A percentile compares a stretch with the other conserved stretches of the same genome.
Evolutionary conservation across 2,888 invertebrate species (phyloP).

Genomic region (Caenorhabditis wallacei): DNA sequence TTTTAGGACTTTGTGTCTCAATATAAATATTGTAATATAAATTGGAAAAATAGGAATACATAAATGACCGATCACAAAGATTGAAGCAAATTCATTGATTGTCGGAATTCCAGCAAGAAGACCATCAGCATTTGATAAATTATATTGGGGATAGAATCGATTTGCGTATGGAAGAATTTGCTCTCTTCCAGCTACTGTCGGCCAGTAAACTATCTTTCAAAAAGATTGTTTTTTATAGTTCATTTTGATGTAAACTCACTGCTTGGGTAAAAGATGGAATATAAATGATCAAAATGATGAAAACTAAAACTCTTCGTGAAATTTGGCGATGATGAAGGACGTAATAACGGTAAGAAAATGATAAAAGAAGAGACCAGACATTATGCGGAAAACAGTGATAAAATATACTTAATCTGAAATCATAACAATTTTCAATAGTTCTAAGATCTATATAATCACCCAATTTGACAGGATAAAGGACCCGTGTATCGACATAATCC

Average conservation of each 20-base stretch:
- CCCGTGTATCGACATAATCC: constrained; percentile 46
- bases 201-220: constrained; percentile 46
- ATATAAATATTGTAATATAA: constrained; percentile 36
- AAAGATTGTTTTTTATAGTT: background rate
- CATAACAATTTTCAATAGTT: too few relatives aligned
- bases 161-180: constrained; percentile 25
- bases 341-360: constrained; percentile 49
- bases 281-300: constrained; percentile 23
- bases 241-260: background rate
- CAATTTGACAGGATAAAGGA: constrained; percentile 33
- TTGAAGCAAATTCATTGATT: constrained; percentile 16
- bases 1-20: constrained; percentile 44
- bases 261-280: constrained; percentile 40
- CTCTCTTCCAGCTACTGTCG: background rate
- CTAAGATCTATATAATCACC: constrained; percentile 9
- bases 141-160: constrained; percentile 28
- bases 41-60: constrained; percentile 51
- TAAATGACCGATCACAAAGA: constrained; percentile 26
- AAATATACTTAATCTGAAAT: constrained; percentile 40
- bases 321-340: constrained; percentile 30
- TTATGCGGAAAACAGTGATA: constrained; percentile 57
- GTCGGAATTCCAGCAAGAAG: constrained; percentile 16
- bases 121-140: constrained; percentile 5
- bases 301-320: background rate
- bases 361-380: constrained; percentile 49